phyloP scores from a whole-genome alignment of 2,888 invertebrate genomes.

The Ametastegia equiseti region DNA sequence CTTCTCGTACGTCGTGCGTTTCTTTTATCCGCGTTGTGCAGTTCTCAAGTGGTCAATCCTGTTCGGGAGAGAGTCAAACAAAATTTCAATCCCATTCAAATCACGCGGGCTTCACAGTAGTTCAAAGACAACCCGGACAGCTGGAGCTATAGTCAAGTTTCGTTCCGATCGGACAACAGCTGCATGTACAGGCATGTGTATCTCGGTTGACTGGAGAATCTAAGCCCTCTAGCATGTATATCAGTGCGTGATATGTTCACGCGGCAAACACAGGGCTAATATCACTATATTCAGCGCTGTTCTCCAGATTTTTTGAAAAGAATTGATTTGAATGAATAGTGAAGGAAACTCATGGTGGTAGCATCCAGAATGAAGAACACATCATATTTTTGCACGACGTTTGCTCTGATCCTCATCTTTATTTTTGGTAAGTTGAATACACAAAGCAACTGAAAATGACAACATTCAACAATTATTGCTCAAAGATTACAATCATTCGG shows the following conservation, averaged over 20 bases:
- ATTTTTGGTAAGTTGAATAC: constrained; percentile 7
- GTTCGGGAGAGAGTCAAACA: background rate
- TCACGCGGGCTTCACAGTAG: background rate
- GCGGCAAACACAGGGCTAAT: too few species aligned
- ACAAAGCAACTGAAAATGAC: background rate
- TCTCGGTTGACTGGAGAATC: too few species aligned
- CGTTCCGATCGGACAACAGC: background rate
- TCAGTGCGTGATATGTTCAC: background rate
- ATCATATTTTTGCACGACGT: background rate
- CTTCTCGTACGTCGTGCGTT: too few species aligned
- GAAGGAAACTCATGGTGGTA: background rate
- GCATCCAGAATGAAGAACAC: background rate
- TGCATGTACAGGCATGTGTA: too few species aligned
- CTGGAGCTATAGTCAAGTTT: background rate
- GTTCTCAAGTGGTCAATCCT: background rate
- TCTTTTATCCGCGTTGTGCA: too few species aligned
- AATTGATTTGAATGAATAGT: background rate
- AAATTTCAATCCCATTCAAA: background rate
- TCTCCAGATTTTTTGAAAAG: background rate
- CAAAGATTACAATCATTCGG: background rate
- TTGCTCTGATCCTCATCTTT: background rate
- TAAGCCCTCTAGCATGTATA: too few species aligned
- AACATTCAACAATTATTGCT: background rate
- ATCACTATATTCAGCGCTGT: too few species aligned
- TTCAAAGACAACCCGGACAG: background rate